Evolutionary conservation across 2,797 vertebrate genomes (phyloP).

Genomic region (Lycodopsis pacificus): DNA sequence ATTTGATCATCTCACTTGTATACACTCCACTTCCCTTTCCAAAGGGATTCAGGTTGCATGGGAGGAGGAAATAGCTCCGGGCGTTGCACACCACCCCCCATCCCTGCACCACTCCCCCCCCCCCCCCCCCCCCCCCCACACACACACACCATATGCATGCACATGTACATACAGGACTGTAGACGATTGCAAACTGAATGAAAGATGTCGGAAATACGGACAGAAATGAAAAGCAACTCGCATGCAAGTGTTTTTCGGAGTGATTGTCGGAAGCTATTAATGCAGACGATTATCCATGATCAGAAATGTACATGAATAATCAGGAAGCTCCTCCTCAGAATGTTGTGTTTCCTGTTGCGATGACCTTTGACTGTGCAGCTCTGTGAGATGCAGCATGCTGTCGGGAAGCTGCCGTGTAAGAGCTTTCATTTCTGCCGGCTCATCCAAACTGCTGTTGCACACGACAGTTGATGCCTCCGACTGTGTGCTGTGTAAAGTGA

Average conservation of each 20-base stretch:
- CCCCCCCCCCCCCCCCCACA: conserved; percentile 23
- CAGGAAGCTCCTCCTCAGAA: too few relatives aligned
- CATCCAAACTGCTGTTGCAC: neutral
- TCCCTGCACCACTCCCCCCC: conserved; percentile 23
- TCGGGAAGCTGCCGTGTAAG: too few relatives aligned
- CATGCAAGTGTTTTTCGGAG: neutral
- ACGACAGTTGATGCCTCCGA: neutral
- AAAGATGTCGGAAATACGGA: conserved; percentile 13
- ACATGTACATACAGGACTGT: neutral
- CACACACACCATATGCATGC: conserved; percentile 43
- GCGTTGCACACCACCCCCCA: conserved; percentile 42
- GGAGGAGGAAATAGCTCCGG: conserved; percentile 70
- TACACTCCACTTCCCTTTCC: conserved; percentile 80
- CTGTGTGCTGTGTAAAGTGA: neutral
- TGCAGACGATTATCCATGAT: conserved; percentile 7
- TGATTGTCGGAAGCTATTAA: neutral
- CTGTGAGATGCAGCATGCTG: too few relatives aligned
- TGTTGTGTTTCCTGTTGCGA: too few relatives aligned
- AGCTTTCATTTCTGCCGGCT: neutral
- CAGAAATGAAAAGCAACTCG: neutral
- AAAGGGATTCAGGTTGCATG: conserved; percentile 81
- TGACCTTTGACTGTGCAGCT: too few relatives aligned
- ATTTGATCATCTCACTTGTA: conserved; percentile 84
- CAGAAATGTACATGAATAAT: neutral
- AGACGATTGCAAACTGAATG: conserved; percentile 13